Evolutionary conservation across 2,113 vertebrate species (phyloP).

Genomic region (Lepus americanus): DNA sequence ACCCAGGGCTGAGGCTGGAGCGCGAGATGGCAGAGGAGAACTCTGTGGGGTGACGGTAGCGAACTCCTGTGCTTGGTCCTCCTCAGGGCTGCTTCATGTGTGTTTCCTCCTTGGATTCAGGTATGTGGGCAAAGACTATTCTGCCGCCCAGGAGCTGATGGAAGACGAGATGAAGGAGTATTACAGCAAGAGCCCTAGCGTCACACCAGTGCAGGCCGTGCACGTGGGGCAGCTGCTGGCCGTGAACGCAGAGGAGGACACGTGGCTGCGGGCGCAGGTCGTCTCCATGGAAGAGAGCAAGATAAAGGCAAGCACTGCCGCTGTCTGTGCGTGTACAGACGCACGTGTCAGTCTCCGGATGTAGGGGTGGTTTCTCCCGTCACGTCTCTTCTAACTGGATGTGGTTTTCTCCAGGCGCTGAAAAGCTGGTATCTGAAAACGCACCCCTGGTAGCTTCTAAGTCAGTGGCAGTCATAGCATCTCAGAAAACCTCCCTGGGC

Average conservation of each 20-base stretch:
- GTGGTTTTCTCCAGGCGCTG: not conserved
- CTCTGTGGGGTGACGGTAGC: not conserved
- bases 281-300: slow-evolving; percentile 86
- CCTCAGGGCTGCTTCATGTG: not conserved
- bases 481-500: not conserved
- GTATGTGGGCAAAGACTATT: slow-evolving; percentile 95
- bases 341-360: not conserved
- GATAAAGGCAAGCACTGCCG: slow-evolving; percentile 91
- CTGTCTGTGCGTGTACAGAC: not conserved
- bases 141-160: slow-evolving; percentile 93
- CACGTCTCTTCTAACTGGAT: not conserved
- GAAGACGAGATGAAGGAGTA: slow-evolving; percentile 93
- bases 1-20: not conserved
- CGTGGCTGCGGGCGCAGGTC: slow-evolving; percentile 92
- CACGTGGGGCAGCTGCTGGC: slow-evolving; percentile 91
- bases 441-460: not conserved
- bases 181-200: slow-evolving; percentile 86
- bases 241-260: slow-evolving; percentile 91
- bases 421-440: slow-evolving; percentile 29
- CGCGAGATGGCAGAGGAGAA: not conserved
- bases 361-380: not conserved
- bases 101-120: slow-evolving; percentile 82
- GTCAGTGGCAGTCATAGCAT: not conserved
- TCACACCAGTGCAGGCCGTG: slow-evolving; percentile 78
- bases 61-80: not conserved